A percentile compares a stretch with the other conserved stretches of the same genome.
These are phyloP conservation scores for Trichogramma dendrolimi DNA, from an alignment of 2,888 invertebrate genomes.

Conservation along the genomic window DNA sequence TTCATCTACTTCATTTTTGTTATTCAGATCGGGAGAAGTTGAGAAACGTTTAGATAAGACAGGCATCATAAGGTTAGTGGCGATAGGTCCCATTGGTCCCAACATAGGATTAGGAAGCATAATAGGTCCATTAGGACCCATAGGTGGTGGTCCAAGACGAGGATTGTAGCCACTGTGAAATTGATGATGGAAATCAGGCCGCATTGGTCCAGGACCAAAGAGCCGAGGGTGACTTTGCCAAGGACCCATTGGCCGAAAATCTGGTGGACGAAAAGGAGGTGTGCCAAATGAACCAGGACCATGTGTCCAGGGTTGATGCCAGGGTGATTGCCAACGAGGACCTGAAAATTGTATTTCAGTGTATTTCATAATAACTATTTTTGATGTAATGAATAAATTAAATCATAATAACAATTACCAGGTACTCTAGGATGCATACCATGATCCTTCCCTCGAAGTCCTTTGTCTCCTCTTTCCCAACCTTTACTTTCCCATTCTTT, in stretches of 20 bases:
- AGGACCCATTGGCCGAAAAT: slow-evolving; percentile 43
- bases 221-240: slow-evolving; percentile 47
- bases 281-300: slow-evolving; percentile 43
- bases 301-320: slow-evolving; percentile 48
- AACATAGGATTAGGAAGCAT: slow-evolving; percentile 27
- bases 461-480: slow-evolving; percentile 20
- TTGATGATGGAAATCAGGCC: slow-evolving; percentile 43
- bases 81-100: slow-evolving; percentile 38
- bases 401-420: slow-evolving; percentile 6
- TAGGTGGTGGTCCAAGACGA: slow-evolving; percentile 24
- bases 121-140: slow-evolving; percentile 27
- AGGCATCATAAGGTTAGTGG: slow-evolving; percentile 37
- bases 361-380: neutral
- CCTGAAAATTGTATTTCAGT: slow-evolving; percentile 7
- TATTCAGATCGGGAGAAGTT: slow-evolving; percentile 28
- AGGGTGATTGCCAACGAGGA: slow-evolving; percentile 37
- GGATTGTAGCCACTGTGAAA: slow-evolving; percentile 41
- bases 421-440: slow-evolving; percentile 23
- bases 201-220: slow-evolving; percentile 43
- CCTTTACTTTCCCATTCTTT: slow-evolving; percentile 49
- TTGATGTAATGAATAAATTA: neutral
- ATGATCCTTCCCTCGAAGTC: slow-evolving; percentile 23
- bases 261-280: slow-evolving; percentile 43
- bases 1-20: slow-evolving; percentile 37
- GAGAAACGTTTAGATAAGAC: slow-evolving; percentile 26